Evolutionary conservation across 2,797 vertebrate genomes (phyloP).

Genomic region (Esox lucius): DNA sequence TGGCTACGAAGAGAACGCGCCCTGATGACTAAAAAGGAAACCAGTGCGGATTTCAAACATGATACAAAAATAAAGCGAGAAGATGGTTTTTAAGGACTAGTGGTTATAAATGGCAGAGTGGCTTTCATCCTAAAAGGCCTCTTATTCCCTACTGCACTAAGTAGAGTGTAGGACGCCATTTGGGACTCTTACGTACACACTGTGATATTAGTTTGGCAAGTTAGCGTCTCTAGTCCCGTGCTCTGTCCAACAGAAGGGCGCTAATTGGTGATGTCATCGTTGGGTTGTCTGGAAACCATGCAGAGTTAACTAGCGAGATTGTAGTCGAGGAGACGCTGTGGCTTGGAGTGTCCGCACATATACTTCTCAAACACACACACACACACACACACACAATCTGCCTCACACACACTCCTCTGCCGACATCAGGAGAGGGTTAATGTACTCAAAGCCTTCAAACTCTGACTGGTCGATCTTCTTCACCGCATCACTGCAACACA

Average conservation of each 20-base stretch:
- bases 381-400: neutral
- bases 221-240: constrained; percentile 50
- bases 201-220: constrained; percentile 77
- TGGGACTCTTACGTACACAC: neutral
- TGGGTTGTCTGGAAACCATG: constrained; percentile 56
- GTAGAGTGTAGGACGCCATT: neutral
- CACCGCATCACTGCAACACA: constrained; percentile 83
- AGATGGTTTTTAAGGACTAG: constrained; percentile 74
- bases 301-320: constrained; percentile 43
- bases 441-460: constrained; percentile 99
- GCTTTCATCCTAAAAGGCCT: neutral
- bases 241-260: constrained; percentile 56
- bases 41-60: constrained; percentile 70
- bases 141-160: neutral
- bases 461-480: constrained; percentile 99
- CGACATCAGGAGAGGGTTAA: constrained; percentile 98
- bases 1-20: constrained; percentile 49
- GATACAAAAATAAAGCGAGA: constrained; percentile 72
- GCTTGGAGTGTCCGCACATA: constrained; percentile 28
- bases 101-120: constrained; percentile 78
- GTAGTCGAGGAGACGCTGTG: constrained; percentile 57
- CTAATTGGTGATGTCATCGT: constrained; percentile 16
- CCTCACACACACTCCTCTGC: constrained; percentile 94
- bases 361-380: neutral
- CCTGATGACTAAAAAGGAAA: constrained; percentile 54